A percentile compares a stretch with the other conserved stretches of the same genome.
phyloP scores from a whole-genome alignment of 2,888 invertebrate genomes.

The Hirtodrosophila histrioides region DNA sequence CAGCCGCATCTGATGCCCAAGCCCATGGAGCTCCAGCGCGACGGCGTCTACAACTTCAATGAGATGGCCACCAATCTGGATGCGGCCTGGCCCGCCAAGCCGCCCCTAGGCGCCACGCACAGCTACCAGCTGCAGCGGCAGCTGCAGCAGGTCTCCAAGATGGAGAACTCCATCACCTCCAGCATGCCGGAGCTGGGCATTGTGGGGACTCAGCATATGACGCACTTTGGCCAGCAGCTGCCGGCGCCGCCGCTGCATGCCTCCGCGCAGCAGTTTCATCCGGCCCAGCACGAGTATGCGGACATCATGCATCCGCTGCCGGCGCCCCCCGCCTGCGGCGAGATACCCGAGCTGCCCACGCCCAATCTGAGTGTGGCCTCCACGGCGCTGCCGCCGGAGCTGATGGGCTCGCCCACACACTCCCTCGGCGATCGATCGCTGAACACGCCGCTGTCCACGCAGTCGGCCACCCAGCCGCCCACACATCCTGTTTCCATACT shows the following conservation, averaged over 20 bases:
- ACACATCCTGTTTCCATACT: constrained; percentile 80
- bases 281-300: constrained; percentile 66
- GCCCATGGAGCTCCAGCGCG: constrained; percentile 81
- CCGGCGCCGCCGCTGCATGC: constrained; percentile 55
- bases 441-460: constrained; percentile 76
- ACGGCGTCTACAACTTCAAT: constrained; percentile 86
- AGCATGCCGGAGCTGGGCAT: constrained; percentile 54
- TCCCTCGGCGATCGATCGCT: constrained; percentile 81
- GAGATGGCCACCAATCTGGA: constrained; percentile 86
- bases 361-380: constrained; percentile 86
- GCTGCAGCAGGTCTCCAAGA: constrained; percentile 79
- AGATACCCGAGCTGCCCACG: constrained; percentile 83
- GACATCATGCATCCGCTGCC: constrained; percentile 66
- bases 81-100: constrained; percentile 86
- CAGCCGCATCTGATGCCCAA: constrained; percentile 78
- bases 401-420: constrained; percentile 82
- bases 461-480: constrained; percentile 72
- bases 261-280: constrained; percentile 56
- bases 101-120: constrained; percentile 73
- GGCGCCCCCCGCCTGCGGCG: constrained; percentile 62
- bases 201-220: constrained; percentile 57
- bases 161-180: constrained; percentile 79
- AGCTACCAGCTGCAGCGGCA: constrained; percentile 80
- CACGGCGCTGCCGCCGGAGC: constrained; percentile 82
- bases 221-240: constrained; percentile 58